Evolutionary conservation across 2,888 invertebrate genomes (phyloP).

Genomic region (Papilio demoleus): DNA sequence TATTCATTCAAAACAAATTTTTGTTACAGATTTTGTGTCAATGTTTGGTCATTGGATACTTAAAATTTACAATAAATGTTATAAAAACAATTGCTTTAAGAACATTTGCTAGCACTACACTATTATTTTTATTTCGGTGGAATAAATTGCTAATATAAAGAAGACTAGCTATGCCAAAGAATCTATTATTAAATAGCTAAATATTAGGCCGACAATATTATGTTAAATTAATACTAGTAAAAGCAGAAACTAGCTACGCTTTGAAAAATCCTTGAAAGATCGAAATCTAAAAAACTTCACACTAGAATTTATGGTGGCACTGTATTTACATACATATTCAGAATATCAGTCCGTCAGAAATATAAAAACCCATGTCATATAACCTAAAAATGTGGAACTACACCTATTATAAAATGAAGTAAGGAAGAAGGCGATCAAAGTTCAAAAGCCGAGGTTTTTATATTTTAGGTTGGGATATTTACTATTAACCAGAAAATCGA

Average conservation of each 20-base stretch:
- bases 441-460: too few relatives aligned
- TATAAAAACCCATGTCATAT: too few relatives aligned
- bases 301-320: conserved; percentile 46
- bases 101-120: neutral
- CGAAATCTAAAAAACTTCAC: neutral
- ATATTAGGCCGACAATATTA: conserved; percentile 9
- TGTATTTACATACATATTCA: conserved; percentile 51
- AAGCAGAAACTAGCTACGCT: neutral
- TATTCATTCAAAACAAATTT: too few relatives aligned
- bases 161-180: conserved; percentile 5
- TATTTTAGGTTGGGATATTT: too few relatives aligned
- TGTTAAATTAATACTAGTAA: neutral
- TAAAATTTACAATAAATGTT: neutral
- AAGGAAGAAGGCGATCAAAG: too few relatives aligned
- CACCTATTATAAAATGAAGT: too few relatives aligned
- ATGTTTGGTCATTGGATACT: too few relatives aligned
- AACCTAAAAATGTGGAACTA: too few relatives aligned
- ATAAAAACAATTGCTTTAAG: neutral
- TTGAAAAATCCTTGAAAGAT: neutral
- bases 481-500: too few relatives aligned
- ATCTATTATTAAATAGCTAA: conserved; percentile 1
- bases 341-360: conserved; percentile 45
- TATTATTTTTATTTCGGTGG: neutral
- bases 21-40: too few relatives aligned
- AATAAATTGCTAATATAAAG: neutral